Percentiles rank a stretch among this genome's conserved stretches.
These are phyloP conservation scores for Camponotus fellah DNA, from an alignment of 2,888 invertebrate genomes.

Conservation along the genomic window DNA sequence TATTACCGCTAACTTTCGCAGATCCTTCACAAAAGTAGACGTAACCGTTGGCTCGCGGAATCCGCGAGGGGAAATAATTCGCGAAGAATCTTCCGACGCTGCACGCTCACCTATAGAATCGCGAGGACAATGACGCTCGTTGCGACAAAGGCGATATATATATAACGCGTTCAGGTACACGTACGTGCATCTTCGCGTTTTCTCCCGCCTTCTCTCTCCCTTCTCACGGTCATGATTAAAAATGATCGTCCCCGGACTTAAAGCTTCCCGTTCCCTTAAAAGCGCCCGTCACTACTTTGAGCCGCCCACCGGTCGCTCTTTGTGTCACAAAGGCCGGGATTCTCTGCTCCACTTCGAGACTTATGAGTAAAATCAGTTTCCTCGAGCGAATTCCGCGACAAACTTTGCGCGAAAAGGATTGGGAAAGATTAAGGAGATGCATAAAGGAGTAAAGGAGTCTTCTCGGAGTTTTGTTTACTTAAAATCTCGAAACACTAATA, in stretches of 20 bases:
- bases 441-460: background rate
- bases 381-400: conserved; percentile 15
- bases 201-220: conserved; percentile 18
- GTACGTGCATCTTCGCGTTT: conserved; percentile 54
- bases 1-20: background rate
- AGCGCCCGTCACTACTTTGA: conserved; percentile 61
- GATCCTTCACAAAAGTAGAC: conserved; percentile 48
- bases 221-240: conserved; percentile 74
- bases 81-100: conserved; percentile 68
- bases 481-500: background rate
- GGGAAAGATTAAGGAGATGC: conserved; percentile 32
- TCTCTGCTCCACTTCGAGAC: conserved; percentile 42
- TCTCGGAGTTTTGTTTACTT: background rate
- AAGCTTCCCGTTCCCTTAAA: conserved; percentile 68
- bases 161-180: conserved; percentile 72
- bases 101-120: conserved; percentile 74
- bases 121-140: conserved; percentile 71
- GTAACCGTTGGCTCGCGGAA: conserved; percentile 59
- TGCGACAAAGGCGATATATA: conserved; percentile 75
- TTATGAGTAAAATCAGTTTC: conserved; percentile 32
- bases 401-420: conserved; percentile 21
- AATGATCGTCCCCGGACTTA: conserved; percentile 77
- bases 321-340: conserved; percentile 37
- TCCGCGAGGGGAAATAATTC: conserved; percentile 73
- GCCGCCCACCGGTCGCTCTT: conserved; percentile 36